Percentiles rank a stretch among this genome's conserved stretches.
Conservation (phyloP, 2,797 vertebrate species). For the Alca torda region DNA sequence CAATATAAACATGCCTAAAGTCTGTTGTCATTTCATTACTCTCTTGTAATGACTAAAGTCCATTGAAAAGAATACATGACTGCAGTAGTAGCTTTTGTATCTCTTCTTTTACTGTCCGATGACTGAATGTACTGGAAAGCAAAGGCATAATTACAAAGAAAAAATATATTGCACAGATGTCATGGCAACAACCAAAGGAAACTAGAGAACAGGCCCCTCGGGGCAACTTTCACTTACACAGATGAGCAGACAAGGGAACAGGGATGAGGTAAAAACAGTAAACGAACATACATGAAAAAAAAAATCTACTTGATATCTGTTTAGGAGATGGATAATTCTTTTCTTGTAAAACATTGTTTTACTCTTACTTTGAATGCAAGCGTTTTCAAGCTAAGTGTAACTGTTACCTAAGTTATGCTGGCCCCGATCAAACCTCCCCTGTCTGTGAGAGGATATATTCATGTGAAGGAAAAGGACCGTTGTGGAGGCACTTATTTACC, state of each 20-base stretch:
- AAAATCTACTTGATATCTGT: not conserved
- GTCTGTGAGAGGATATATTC: not conserved
- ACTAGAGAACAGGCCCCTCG: not conserved
- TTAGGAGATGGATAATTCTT: not conserved
- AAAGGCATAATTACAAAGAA: not conserved
- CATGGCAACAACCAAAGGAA: not conserved
- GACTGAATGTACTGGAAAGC: not conserved
- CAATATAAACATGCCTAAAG: not conserved
- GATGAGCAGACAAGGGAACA: not conserved
- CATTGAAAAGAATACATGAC: not conserved
- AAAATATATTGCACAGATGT: not conserved
- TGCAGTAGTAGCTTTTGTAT: not conserved
- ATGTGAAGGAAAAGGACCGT: not conserved
- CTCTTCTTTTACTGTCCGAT: not conserved
- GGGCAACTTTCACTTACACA: not conserved
- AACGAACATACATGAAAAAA: not conserved
- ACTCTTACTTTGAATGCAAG: not conserved
- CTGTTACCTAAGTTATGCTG: not conserved
- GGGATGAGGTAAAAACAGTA: not conserved
- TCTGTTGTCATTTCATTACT: not conserved
- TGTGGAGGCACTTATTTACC: fast-evolving
- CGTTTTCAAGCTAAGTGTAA: not conserved
- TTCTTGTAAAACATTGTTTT: not conserved
- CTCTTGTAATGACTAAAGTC: not conserved
- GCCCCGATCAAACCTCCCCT: not conserved